phyloP scores from a whole-genome alignment of 2,113 vertebrate species.

The Bombycilla garrulus region DNA sequence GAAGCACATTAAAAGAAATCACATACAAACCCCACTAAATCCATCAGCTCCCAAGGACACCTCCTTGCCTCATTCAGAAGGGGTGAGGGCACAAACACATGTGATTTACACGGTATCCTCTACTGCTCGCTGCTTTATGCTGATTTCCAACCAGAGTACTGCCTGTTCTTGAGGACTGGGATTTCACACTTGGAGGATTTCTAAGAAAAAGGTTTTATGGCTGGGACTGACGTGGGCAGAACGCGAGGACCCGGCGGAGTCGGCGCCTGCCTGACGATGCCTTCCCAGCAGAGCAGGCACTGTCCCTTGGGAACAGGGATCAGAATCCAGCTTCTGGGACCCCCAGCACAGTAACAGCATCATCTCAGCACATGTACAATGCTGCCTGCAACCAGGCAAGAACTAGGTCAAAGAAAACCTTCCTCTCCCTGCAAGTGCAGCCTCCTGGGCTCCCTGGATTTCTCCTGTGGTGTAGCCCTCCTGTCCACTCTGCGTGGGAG shows the following conservation, averaged over 20 bases:
- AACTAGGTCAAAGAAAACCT: neutral
- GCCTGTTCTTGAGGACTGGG: neutral
- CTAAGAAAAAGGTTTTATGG: neutral
- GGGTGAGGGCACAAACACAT: neutral
- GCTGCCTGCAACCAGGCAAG: neutral
- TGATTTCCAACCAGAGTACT: neutral
- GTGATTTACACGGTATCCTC: neutral
- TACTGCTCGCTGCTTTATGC: neutral
- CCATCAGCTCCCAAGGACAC: neutral
- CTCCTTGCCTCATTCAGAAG: neutral
- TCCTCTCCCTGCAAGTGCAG: neutral
- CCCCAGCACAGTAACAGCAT: rapidly evolving
- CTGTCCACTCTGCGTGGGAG: neutral
- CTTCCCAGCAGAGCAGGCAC: neutral
- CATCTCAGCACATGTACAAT: neutral
- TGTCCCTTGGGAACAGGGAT: neutral
- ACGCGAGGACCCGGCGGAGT: neutral
- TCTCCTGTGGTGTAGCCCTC: neutral
- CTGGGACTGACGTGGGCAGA: neutral
- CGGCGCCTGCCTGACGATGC: rapidly evolving
- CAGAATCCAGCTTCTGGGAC: neutral
- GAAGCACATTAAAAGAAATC: slow-evolving; percentile 39
- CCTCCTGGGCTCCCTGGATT: neutral
- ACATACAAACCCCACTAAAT: slow-evolving; percentile 48
- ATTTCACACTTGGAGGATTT: neutral